These are phyloP conservation scores for Scaptomyza montana DNA, from an alignment of 1,140 invertebrate genomes.

Conservation along the genomic window DNA sequence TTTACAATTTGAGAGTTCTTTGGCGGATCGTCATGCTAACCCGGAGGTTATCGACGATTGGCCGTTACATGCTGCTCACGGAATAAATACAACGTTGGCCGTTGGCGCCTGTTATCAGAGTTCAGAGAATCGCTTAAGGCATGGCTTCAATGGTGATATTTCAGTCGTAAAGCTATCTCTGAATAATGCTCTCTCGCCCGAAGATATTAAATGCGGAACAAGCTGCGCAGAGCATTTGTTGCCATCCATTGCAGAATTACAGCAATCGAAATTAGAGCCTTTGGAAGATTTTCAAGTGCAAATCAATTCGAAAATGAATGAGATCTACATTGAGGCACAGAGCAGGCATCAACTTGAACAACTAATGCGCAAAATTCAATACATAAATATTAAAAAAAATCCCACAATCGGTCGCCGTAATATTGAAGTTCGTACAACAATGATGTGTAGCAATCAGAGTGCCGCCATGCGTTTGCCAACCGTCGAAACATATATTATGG, in stretches of 20 bases:
- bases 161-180: slow-evolving; percentile 75
- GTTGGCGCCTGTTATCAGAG: slow-evolving; percentile 99
- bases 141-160: slow-evolving; percentile 82
- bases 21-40: slow-evolving; percentile 87
- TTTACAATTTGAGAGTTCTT: slow-evolving; percentile 89
- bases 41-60: slow-evolving; percentile 99
- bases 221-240: slow-evolving; percentile 80
- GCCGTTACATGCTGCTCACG: slow-evolving; percentile 98
- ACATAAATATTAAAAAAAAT: slow-evolving; percentile 94
- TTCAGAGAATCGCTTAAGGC: slow-evolving; percentile 83
- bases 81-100: slow-evolving; percentile 95
- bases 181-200: slow-evolving; percentile 48
- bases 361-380: slow-evolving; percentile 93
- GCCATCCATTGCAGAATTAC: slow-evolving; percentile 32
- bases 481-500: slow-evolving; percentile 83
- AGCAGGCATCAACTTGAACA: slow-evolving; percentile 95
- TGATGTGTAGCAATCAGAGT: slow-evolving; percentile 85
- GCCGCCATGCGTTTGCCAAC: slow-evolving; percentile 67
- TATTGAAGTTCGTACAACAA: slow-evolving; percentile 91
- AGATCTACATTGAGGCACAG: slow-evolving; percentile 95
- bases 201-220: slow-evolving; percentile 78
- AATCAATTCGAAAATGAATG: slow-evolving; percentile 88
- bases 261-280: not conserved
- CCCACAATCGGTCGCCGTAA: slow-evolving; percentile 96
- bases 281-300: slow-evolving; percentile 45